Percentiles rank a stretch among this genome's conserved stretches.
Evolutionary conservation across 2,113 vertebrate genomes (phyloP).

Genomic region (Aegithalos caudatus): DNA sequence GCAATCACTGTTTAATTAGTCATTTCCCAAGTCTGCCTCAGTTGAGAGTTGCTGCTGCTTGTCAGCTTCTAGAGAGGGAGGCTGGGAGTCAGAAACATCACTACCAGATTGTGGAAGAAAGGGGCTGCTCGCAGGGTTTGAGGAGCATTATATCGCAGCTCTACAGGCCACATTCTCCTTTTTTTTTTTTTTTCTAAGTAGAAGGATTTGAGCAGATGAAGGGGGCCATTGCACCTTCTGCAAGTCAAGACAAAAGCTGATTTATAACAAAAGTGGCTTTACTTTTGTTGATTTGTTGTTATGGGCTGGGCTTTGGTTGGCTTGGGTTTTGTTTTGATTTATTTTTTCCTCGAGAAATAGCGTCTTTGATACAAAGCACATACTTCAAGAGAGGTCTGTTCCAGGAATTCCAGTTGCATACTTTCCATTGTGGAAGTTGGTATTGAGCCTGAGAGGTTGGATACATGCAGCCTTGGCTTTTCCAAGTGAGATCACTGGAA

Average conservation of each 20-base stretch:
- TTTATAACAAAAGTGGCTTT: not conserved
- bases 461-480: not conserved
- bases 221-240: not conserved
- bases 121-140: not conserved
- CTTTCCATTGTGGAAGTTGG: constrained; percentile 11
- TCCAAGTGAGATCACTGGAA: not conserved
- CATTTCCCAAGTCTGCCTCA: constrained; percentile 49
- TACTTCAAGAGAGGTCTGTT: not conserved
- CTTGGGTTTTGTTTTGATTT: not conserved
- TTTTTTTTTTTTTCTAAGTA: not conserved
- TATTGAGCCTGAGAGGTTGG: not conserved
- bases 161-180: not conserved
- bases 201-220: not conserved
- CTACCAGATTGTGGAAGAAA: not conserved
- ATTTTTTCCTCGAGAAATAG: not conserved
- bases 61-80: not conserved
- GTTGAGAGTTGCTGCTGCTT: not conserved
- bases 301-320: not conserved
- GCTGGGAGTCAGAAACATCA: not conserved
- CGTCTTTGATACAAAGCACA: not conserved
- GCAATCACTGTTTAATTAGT: constrained; percentile 62
- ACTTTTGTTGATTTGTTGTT: constrained; percentile 8
- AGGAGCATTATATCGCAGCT: fast-evolving
- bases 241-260: constrained; percentile 28
- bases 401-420: constrained; percentile 25